Conservation (phyloP, 2,797 vertebrate genomes). For the Peromyscus melanophrys region DNA sequence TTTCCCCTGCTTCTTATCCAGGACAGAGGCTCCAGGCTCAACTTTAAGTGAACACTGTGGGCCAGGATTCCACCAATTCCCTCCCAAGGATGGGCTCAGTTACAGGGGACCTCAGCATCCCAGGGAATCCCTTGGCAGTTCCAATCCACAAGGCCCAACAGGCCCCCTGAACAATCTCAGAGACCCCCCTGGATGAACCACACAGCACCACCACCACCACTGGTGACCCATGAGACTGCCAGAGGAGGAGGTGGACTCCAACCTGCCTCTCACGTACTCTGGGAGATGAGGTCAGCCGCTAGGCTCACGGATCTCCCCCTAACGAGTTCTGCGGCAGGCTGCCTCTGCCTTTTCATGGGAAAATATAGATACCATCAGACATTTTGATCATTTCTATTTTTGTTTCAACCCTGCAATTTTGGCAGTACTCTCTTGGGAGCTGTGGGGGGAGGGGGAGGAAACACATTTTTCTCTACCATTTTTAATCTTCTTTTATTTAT, state of each 20-base stretch:
- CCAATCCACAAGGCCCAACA: fast-evolving
- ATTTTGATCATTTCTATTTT: slow-evolving; percentile 60
- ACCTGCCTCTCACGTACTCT: neutral
- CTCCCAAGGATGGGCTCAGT: neutral
- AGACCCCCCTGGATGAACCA: fast-evolving
- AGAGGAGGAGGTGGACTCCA: neutral
- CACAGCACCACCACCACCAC: fast-evolving
- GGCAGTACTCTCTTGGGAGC: slow-evolving; percentile 75
- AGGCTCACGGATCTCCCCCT: neutral
- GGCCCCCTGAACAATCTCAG: fast-evolving
- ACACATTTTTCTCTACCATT: slow-evolving; percentile 79
- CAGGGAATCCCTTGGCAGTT: fast-evolving
- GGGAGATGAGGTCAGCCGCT: neutral
- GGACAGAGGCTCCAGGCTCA: neutral
- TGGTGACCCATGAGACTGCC: neutral
- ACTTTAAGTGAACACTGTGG: fast-evolving
- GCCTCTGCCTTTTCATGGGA: neutral
- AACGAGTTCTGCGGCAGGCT: neutral
- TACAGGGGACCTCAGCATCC: neutral
- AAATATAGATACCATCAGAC: slow-evolving; percentile 43
- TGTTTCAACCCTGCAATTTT: slow-evolving; percentile 56
- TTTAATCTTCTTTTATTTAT: slow-evolving; percentile 83
- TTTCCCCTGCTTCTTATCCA: neutral
- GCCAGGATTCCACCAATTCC: neutral
- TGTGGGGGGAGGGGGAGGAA: slow-evolving; percentile 22